These are phyloP conservation scores for Thamnophis sirtalis DNA, from an alignment of 2,113 vertebrate species.

Conservation along the genomic window DNA sequence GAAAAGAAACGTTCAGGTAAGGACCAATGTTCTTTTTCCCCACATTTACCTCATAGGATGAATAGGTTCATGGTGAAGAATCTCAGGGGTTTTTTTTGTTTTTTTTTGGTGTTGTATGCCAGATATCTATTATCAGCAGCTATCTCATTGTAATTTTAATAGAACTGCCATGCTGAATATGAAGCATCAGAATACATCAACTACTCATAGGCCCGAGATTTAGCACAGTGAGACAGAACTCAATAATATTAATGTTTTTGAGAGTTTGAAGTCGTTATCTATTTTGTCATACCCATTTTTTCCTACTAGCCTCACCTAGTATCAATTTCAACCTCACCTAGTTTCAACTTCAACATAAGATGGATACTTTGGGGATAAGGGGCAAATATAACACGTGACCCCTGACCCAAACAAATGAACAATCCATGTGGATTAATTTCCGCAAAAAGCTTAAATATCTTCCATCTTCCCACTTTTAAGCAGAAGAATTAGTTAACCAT, in stretches of 20 bases:
- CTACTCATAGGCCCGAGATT: not conserved
- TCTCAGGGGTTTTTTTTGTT: not conserved
- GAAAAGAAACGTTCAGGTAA: no score
- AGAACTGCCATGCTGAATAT: not conserved
- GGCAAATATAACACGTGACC: not conserved
- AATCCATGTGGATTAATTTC: not conserved
- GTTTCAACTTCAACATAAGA: not conserved
- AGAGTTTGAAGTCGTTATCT: not conserved
- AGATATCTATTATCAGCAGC: not conserved
- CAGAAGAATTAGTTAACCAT: not conserved
- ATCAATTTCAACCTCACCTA: not conserved
- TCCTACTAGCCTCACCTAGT: not conserved
- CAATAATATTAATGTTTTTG: not conserved
- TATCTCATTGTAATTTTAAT: not conserved
- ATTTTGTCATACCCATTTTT: not conserved
- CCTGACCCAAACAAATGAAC: not conserved
- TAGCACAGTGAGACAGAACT: not conserved
- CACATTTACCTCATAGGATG: not conserved
- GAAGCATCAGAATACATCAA: not conserved
- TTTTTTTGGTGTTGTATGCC: not conserved
- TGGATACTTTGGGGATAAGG: not conserved
- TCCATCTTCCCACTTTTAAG: not conserved
- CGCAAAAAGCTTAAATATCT: not conserved
- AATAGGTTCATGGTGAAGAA: not conserved
- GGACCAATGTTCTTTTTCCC: no score